Evolutionary conservation across 2,888 invertebrate species (phyloP).

Genomic region (Chalcosyrphus nemorum): DNA sequence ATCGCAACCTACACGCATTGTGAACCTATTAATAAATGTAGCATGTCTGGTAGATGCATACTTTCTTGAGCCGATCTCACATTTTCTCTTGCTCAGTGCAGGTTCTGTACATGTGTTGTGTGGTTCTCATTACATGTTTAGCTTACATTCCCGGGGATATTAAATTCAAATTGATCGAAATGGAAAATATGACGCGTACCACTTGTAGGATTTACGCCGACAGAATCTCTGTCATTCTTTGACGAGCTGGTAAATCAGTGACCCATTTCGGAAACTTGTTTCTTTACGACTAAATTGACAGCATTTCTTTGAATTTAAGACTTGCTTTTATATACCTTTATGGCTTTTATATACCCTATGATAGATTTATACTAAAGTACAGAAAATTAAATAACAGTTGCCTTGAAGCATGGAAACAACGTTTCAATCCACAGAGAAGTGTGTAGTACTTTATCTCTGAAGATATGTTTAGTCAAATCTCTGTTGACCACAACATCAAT

Average conservation of each 20-base stretch:
- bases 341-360: too few relatives aligned
- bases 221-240: too few relatives aligned
- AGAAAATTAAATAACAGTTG: too few relatives aligned
- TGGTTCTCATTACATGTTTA: neutral
- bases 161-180: slow-evolving; percentile 13
- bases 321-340: too few relatives aligned
- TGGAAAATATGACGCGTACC: neutral
- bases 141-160: slow-evolving; percentile 15
- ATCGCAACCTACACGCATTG: slow-evolving; percentile 51
- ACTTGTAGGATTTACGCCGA: neutral
- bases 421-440: too few relatives aligned
- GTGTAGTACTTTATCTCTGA: too few relatives aligned
- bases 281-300: too few relatives aligned
- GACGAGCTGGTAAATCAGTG: slow-evolving; percentile 2
- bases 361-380: too few relatives aligned
- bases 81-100: neutral
- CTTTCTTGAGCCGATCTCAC: neutral
- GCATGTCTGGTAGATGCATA: slow-evolving; percentile 17
- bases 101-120: neutral
- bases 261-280: slow-evolving; percentile 4
- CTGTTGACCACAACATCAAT: too few relatives aligned
- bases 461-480: too few relatives aligned
- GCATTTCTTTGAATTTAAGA: too few relatives aligned
- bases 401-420: too few relatives aligned
- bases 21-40: slow-evolving; percentile 51